A percentile compares a stretch with the other conserved stretches of the same genome.
Evolutionary conservation across 2,113 vertebrate genomes (phyloP).

Genomic region (Rhabdomys dilectus): DNA sequence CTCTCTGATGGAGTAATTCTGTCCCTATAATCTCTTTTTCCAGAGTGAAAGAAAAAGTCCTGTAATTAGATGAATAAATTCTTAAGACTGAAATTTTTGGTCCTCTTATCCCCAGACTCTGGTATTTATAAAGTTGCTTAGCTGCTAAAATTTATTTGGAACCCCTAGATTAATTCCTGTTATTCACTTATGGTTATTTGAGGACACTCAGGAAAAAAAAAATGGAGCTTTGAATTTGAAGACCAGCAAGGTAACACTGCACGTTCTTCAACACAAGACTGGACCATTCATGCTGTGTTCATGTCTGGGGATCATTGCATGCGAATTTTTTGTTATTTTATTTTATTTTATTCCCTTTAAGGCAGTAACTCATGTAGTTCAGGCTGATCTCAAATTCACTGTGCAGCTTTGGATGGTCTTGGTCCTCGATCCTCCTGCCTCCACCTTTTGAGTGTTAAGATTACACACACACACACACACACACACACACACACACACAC

Average conservation of each 20-base stretch:
- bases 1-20: not conserved
- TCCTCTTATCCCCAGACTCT: not conserved
- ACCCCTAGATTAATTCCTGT: too few species aligned
- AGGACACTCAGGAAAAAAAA: not conserved
- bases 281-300: not conserved
- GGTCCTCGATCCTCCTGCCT: not conserved
- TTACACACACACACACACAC: too few species aligned
- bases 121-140: not conserved
- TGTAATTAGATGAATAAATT: conserved; percentile 26
- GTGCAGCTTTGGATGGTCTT: not conserved
- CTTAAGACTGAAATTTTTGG: not conserved
- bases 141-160: not conserved
- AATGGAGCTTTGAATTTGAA: not conserved
- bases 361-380: not conserved
- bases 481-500: too few species aligned
- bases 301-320: not conserved
- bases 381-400: not conserved
- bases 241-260: not conserved
- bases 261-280: rapidly evolving
- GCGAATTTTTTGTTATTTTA: not conserved
- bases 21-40: not conserved
- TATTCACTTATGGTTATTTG: not conserved
- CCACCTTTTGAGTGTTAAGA: not conserved
- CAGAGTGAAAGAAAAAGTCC: not conserved
- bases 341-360: not conserved